Evolutionary conservation across 2,888 invertebrate species (phyloP).

Genomic region (Aspidiotus rigidus): DNA sequence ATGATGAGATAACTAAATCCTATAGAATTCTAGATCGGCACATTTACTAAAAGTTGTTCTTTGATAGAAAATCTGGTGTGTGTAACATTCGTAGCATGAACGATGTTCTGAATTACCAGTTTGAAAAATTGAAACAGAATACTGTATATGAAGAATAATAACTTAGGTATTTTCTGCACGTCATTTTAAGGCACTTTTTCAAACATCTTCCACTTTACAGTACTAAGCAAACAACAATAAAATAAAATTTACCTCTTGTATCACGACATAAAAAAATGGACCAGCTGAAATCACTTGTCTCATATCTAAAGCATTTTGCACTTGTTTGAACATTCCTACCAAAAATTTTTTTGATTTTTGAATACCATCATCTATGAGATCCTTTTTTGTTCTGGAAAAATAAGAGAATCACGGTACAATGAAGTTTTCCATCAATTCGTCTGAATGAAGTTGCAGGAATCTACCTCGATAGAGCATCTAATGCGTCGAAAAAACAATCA

Average conservation of each 20-base stretch:
- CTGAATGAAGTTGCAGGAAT: neutral
- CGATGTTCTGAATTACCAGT: too few relatives aligned
- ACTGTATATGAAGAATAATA: too few relatives aligned
- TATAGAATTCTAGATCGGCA: too few relatives aligned
- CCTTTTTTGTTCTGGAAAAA: conserved; percentile 48
- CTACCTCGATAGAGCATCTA: conserved; percentile 56
- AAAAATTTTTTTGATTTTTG: conserved; percentile 62
- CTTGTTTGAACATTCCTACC: conserved; percentile 61
- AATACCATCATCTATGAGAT: conserved; percentile 54
- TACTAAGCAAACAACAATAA: too few relatives aligned
- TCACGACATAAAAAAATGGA: conserved; percentile 75
- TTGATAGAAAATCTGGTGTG: too few relatives aligned
- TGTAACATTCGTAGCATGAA: too few relatives aligned
- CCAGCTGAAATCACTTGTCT: conserved; percentile 75
- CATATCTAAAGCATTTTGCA: conserved; percentile 68
- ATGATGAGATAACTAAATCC: too few relatives aligned
- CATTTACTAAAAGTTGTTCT: too few relatives aligned
- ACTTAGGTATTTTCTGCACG: too few relatives aligned
- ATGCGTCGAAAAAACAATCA: conserved; percentile 60
- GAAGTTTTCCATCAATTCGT: neutral
- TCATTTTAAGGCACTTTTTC: too few relatives aligned
- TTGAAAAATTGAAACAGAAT: too few relatives aligned
- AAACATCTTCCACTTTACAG: too few relatives aligned
- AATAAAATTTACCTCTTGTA: conserved; percentile 58
- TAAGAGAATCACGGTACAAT: neutral